phyloP scores from a whole-genome alignment of 2,888 invertebrate genomes.

The Meiosimyza decipiens region DNA sequence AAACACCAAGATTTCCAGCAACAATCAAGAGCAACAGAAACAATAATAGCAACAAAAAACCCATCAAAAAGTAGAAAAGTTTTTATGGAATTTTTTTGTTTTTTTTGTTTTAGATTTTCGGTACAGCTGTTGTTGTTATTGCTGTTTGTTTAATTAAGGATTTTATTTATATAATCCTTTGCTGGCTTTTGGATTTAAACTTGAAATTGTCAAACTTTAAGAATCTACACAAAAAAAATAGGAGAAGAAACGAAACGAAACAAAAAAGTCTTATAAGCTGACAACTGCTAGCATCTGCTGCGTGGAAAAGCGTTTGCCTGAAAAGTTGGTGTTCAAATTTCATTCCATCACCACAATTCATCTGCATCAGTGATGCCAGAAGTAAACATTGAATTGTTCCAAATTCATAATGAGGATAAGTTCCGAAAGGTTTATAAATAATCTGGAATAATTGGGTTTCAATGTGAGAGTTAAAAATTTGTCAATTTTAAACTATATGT shows the following conservation, averaged over 20 bases:
- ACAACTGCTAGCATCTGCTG: constrained; percentile 1
- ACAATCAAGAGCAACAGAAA: background rate
- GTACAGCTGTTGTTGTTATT: background rate
- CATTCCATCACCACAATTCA: too few relatives aligned
- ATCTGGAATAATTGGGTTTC: too few relatives aligned
- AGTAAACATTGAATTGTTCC: too few relatives aligned
- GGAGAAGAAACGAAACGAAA: background rate
- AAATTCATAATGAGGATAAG: too few relatives aligned
- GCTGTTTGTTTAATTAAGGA: constrained; percentile 30
- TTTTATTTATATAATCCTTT: constrained; percentile 23
- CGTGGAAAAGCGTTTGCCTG: too few relatives aligned
- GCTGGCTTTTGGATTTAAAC: constrained; percentile 20
- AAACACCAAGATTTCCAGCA: too few relatives aligned
- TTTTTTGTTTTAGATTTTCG: background rate
- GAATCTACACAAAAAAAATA: background rate
- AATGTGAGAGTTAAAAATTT: too few relatives aligned
- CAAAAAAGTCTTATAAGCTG: constrained; percentile 15
- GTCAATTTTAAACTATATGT: too few relatives aligned
- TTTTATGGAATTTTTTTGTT: background rate
- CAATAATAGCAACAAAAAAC: background rate
- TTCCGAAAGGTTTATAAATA: too few relatives aligned
- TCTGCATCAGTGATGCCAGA: too few relatives aligned
- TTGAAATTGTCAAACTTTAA: constrained; percentile 21
- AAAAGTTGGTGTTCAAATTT: too few relatives aligned
- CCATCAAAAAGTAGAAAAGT: constrained; percentile 11